A percentile compares a stretch with the other conserved stretches of the same genome.
These are phyloP conservation scores for Serinus canaria DNA, from an alignment of 2,113 vertebrate genomes.

Conservation along the genomic window DNA sequence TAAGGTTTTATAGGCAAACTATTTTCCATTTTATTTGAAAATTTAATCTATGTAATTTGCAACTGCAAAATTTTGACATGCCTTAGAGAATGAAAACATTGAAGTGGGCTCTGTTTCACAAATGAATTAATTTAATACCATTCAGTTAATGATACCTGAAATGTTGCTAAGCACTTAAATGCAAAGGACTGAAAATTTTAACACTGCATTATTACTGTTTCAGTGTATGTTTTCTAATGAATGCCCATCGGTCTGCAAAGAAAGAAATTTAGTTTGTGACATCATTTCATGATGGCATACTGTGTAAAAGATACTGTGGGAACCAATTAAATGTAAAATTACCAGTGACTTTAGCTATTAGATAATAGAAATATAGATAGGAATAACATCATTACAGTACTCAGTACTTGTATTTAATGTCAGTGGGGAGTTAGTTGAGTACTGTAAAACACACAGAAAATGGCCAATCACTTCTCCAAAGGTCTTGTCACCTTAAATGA, in stretches of 20 bases:
- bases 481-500: background rate
- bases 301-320: background rate
- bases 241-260: background rate
- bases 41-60: background rate
- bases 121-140: background rate
- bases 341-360: background rate
- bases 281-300: background rate
- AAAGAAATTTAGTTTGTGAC: background rate
- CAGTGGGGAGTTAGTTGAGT: background rate
- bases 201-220: background rate
- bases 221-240: background rate
- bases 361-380: background rate
- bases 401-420: background rate
- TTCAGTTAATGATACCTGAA: background rate
- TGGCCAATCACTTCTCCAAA: background rate
- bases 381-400: background rate
- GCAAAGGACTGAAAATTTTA: background rate
- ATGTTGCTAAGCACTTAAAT: background rate
- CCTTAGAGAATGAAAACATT: background rate
- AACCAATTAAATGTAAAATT: background rate
- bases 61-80: background rate
- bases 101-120: background rate
- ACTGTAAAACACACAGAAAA: background rate
- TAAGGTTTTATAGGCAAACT: background rate
- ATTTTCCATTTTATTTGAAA: background rate